Base-by-base conservation (phyloP, 2,888 invertebrate genomes). In the Fabriciana adippe region DNA sequence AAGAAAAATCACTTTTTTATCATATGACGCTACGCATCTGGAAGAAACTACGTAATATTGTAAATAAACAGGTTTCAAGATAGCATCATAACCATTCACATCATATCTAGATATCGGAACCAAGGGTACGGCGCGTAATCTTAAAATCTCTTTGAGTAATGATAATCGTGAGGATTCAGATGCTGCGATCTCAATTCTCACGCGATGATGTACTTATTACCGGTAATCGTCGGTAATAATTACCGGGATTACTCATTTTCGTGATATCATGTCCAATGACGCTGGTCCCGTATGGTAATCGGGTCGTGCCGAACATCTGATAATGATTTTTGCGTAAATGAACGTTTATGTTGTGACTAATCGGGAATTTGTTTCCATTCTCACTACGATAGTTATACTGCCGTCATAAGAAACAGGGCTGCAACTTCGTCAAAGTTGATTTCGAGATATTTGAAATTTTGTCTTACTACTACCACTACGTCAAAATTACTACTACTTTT, bases 321-420 rank as follows among this genome's bases (percentile, higher is more conserved):
- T 82, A 81, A 81, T 75, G 79, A 81, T 81, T 82, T 84, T 87
- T 84, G 84, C 82, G 84, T 82, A 87, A 87, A 86, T 82, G 80
- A 74, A 78, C 81, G 81, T 81, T 82, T 84, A 80, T 80, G 69
- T 79, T 88, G 87, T 89, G 89, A 89, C 88, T 89, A 89, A 89
- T 88, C 87, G 80, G 60, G 16, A 56, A 69, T 31, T n/a, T 61
- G 86, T 82, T 78, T 85, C 80, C 89, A 81, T 78, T 68, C 65
- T 41, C 14, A 15, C 5, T 18, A 6, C 1, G 4, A 54, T 21
- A 61, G 18, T 41, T 62, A 35, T n/a, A n/a, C n/a, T n/a, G n/a
- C n/a, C n/a, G n/a, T n/a, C n/a, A n/a, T n/a, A n/a, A n/a, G n/a
- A n/a, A n/a, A n/a, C n/a, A n/a, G n/a, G n/a, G n/a, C n/a, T n/a